These are phyloP conservation scores for Drosophila pseudoananassae DNA, from an alignment of 1,140 invertebrate genomes.

Conservation along the genomic window DNA sequence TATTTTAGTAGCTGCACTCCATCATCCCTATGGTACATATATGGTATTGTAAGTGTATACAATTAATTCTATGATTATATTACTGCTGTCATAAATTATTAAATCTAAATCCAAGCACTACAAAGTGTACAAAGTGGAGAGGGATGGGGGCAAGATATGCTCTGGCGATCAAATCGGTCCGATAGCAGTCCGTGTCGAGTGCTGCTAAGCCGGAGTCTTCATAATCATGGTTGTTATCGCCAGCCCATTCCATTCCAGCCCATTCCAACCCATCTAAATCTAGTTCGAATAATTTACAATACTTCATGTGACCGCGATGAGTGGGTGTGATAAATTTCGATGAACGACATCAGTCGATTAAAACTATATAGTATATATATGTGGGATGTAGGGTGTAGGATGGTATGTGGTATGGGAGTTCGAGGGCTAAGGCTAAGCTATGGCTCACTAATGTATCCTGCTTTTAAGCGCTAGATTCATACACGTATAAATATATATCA, in stretches of 20 bases:
- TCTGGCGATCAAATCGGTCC: conserved; percentile 36
- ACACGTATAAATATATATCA: conserved; percentile 71
- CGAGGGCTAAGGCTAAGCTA: conserved; percentile 48
- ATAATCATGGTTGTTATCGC: conserved; percentile 10
- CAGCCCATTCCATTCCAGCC: conserved; percentile 8
- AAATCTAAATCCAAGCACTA: conserved; percentile 74
- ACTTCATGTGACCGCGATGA: conserved; percentile 74
- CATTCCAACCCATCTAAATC: conserved; percentile 61
- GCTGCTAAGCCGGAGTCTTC: conserved; percentile 47
- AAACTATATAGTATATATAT: conserved; percentile 4
- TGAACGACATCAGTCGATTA: conserved; percentile 25
- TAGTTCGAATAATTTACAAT: conserved; percentile 80
- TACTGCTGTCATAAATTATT: conserved; percentile 80
- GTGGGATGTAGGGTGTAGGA: no score
- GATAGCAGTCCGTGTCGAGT: conserved; percentile 53
- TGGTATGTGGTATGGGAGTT: conserved; percentile 21
- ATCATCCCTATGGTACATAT: no score
- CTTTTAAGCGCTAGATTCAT: conserved; percentile 66
- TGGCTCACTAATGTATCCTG: conserved; percentile 59
- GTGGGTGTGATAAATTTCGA: conserved; percentile 59
- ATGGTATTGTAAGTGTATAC: conserved; percentile 51
- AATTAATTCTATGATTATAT: conserved; percentile 72
- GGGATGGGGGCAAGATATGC: conserved; percentile 42
- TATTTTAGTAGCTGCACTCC: conserved; percentile 50
- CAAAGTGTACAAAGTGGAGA: conserved; percentile 31